Percentiles rank a stretch among this genome's conserved stretches.
These are phyloP conservation scores for Napeogenes sylphis DNA, from an alignment of 2,888 invertebrate genomes.

Conservation along the genomic window DNA sequence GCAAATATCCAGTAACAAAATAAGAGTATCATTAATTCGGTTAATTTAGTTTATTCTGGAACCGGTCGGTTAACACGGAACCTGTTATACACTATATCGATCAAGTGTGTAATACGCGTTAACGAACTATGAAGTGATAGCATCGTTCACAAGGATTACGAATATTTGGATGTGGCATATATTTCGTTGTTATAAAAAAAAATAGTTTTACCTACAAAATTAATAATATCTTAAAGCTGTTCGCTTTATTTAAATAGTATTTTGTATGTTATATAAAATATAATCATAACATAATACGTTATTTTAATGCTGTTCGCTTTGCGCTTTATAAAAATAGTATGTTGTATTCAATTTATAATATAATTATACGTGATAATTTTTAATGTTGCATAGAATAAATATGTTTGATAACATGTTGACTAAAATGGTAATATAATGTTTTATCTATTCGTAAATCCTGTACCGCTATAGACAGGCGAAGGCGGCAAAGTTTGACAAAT, in stretches of 20 bases:
- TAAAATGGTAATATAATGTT: neutral
- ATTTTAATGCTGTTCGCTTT: too few species aligned
- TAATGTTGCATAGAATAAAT: too few species aligned
- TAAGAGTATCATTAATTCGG: conserved; percentile 14
- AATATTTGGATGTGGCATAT: conserved; percentile 36
- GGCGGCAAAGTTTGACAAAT: conserved; percentile 66
- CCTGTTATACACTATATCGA: conserved; percentile 58
- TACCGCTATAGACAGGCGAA: conserved; percentile 38
- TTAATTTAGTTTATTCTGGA: conserved; percentile 23
- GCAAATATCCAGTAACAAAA: conserved; percentile 4
- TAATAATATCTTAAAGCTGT: too few species aligned
- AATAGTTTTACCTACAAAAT: too few species aligned
- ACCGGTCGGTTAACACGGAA: conserved; percentile 43
- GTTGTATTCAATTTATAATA: too few species aligned
- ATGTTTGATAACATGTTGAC: neutral
- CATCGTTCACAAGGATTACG: conserved; percentile 39
- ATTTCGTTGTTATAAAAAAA: neutral
- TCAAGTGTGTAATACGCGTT: conserved; percentile 66
- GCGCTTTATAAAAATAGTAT: too few species aligned
- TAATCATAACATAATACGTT: too few species aligned
- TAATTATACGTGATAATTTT: too few species aligned
- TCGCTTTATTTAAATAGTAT: too few species aligned
- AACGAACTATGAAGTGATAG: conserved; percentile 63
- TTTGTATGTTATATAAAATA: too few species aligned
- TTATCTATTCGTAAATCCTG: conserved; percentile 11